These are phyloP conservation scores for Neocrepidodera transversa DNA, from an alignment of 2,888 invertebrate species.

Conservation along the genomic window DNA sequence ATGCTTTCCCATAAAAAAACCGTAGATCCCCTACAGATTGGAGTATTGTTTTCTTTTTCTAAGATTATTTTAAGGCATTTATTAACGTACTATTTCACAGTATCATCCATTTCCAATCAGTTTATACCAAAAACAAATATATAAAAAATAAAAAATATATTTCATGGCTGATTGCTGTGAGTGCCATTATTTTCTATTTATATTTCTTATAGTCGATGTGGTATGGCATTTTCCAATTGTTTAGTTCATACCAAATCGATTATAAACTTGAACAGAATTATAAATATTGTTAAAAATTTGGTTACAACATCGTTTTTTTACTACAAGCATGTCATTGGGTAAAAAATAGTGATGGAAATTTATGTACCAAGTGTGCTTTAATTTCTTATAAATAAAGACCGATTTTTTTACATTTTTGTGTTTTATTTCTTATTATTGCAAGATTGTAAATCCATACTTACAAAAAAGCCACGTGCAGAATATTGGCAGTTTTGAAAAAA, in stretches of 20 bases:
- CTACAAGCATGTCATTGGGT: slow-evolving; percentile 51
- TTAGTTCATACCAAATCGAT: slow-evolving; percentile 33
- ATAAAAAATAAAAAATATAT: slow-evolving; percentile 33
- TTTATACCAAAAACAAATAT: slow-evolving; percentile 50
- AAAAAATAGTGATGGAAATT: slow-evolving; percentile 55
- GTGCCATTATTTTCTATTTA: slow-evolving; percentile 55
- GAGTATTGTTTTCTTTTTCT: slow-evolving; percentile 50
- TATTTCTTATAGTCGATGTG: slow-evolving; percentile 39
- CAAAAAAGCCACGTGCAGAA: too few species aligned
- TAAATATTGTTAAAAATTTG: slow-evolving; percentile 46
- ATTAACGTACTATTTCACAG: slow-evolving; percentile 50
- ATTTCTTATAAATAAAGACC: slow-evolving; percentile 61
- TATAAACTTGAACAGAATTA: slow-evolving; percentile 30
- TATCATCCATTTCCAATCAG: slow-evolving; percentile 52
- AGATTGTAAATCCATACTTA: too few species aligned
- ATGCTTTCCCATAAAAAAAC: slow-evolving; percentile 38
- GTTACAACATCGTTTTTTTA: slow-evolving; percentile 50
- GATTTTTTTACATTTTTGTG: slow-evolving; percentile 55
- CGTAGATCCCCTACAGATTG: slow-evolving; percentile 44
- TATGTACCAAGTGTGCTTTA: slow-evolving; percentile 63
- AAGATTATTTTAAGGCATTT: slow-evolving; percentile 55
- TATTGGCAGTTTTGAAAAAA: too few species aligned
- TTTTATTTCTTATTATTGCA: slow-evolving; percentile 29
- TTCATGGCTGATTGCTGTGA: slow-evolving; percentile 49
- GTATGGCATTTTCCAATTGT: slow-evolving; percentile 39